phyloP scores from a whole-genome alignment of 2,888 invertebrate genomes.

The Drosophila neonasuta region DNA sequence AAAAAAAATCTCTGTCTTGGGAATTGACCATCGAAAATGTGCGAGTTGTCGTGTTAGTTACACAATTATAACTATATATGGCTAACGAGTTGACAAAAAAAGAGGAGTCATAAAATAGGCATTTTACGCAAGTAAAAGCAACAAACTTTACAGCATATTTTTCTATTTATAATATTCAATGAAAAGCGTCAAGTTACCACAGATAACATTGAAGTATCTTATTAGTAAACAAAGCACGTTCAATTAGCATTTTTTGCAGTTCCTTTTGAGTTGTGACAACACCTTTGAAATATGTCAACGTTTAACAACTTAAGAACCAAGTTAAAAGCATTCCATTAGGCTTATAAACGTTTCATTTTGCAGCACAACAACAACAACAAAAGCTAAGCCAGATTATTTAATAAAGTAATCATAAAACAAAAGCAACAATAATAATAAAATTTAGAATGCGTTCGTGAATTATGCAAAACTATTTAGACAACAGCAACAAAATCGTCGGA shows the following conservation, averaged over 20 bases:
- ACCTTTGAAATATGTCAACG: slow-evolving; percentile 14
- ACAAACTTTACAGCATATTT: no score
- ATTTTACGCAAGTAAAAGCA: background rate
- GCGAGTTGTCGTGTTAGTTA: background rate
- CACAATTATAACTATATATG: background rate
- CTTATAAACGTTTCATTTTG: slow-evolving; percentile 12
- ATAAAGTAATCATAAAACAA: slow-evolving; percentile 15
- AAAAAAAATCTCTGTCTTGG: background rate
- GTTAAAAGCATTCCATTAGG: slow-evolving; percentile 1
- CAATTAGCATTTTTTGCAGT: slow-evolving; percentile 7
- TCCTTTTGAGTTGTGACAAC: slow-evolving; percentile 5
- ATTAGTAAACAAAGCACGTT: slow-evolving; percentile 9
- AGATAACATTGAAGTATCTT: background rate
- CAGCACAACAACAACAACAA: background rate
- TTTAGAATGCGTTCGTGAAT: slow-evolving; percentile 31
- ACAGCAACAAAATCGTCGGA: slow-evolving; percentile 19
- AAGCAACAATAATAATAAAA: slow-evolving; percentile 10
- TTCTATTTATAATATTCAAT: no score
- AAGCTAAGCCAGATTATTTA: slow-evolving; percentile 3
- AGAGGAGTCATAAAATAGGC: background rate
- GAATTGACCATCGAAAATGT: slow-evolving; percentile 9
- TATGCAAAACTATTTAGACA: slow-evolving; percentile 48
- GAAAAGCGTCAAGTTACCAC: background rate
- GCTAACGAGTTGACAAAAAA: slow-evolving; percentile 4
- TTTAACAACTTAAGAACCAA: slow-evolving; percentile 3